Evolutionary conservation across 92 coral and sea anemone genomes (phyloP), one percentile per base, ranked within the genome.

Genomic region (Phenganax marumi): DNA sequence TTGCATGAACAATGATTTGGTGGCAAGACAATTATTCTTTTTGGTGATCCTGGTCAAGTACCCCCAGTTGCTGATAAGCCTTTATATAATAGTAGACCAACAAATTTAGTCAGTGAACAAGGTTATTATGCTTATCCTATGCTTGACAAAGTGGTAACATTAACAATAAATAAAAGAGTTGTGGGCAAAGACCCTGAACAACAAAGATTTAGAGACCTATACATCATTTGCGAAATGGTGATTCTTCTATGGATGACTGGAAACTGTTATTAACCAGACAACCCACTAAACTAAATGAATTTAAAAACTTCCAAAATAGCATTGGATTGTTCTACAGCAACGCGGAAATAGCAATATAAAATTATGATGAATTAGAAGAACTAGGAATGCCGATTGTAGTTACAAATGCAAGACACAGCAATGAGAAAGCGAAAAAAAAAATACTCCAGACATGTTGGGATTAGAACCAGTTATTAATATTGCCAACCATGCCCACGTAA

Each of bases 21-120:
- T 8, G 13, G 57, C 57, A 52, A 52, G 4, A 87, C 88, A 87
- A 81, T 50, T 87, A 90, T 63, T 89, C 89, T 79, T 87, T 89
- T 55, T 83, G 86, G 62, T 56, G 62, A 56, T 56, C 9, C 57
- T 52, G 57, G 14, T 8, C 66, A 60, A 60, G 8, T 60, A n/a
- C 1, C 66, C 8, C 66, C 66, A 60, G 66, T 60, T 8, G 23
- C 24, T 60, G 66, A 60, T 60, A 60, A 60, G 24, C 66, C 66
- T 9, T 60, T 60, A 60, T 60, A 60, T n/a, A 7, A 60, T 60
- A 60, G 10, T 16, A 60, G 22, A 60, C 66, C 66, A 5, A 60
- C 10, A n/a, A 16, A 21, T 33, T 7, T 33, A 7, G 7, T 60
- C 24, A 9, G 8, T 7, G 66, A 60, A 60, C 66, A 60, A 12